phyloP scores from a whole-genome alignment of 2,113 vertebrate species.

The Tonatia bakeri region DNA sequence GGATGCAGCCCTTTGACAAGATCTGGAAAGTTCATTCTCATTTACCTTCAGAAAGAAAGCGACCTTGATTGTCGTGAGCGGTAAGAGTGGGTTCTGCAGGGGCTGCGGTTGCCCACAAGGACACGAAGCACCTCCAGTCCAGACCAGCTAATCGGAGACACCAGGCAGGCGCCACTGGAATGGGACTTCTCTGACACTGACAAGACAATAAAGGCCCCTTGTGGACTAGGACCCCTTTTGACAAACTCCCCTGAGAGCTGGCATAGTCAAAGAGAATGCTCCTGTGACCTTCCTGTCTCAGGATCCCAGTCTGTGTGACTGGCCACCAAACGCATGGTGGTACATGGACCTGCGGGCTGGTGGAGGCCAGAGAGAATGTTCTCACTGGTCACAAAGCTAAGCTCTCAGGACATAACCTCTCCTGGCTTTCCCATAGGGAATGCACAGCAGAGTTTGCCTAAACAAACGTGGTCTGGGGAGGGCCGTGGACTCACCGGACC shows the following conservation, averaged over 20 bases:
- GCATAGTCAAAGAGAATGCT: background rate
- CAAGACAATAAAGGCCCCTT: background rate
- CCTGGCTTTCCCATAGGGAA: background rate
- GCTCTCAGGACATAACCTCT: background rate
- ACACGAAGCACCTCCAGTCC: background rate
- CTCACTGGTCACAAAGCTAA: background rate
- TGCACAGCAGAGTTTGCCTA: background rate
- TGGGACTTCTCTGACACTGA: background rate
- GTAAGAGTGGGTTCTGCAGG: accelerated
- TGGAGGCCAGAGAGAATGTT: background rate
- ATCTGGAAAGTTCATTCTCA: background rate
- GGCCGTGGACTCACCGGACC: accelerated
- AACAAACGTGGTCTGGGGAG: background rate
- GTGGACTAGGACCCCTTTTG: background rate
- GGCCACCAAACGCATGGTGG: background rate
- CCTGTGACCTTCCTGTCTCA: background rate
- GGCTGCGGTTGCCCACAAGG: no score
- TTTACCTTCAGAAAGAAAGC: background rate
- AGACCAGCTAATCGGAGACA: background rate
- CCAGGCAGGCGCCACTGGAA: background rate
- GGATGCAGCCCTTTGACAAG: background rate
- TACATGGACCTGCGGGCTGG: background rate
- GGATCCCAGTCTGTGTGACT: background rate
- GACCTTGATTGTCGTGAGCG: background rate
- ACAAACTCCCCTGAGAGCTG: background rate